These are phyloP conservation scores for Drosophila azteca DNA, from an alignment of 1,140 invertebrate genomes.

Conservation along the genomic window DNA sequence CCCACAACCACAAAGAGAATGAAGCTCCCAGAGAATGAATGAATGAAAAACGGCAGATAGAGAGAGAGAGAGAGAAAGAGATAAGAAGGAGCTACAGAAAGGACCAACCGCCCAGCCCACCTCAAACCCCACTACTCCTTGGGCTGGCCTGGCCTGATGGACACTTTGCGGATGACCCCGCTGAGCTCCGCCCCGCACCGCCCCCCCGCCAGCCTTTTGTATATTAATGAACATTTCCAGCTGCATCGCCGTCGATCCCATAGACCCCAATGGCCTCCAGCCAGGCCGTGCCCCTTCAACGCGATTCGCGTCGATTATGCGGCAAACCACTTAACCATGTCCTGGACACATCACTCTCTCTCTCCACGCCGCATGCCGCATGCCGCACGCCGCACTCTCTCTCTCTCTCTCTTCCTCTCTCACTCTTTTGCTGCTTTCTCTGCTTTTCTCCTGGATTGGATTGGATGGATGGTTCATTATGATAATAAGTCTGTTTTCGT, in stretches of 20 bases:
- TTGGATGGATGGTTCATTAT: conserved; percentile 53
- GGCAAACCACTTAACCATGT: conserved; percentile 65
- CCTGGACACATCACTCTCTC: conserved; percentile 29
- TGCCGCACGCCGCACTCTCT: background rate
- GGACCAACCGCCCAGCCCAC: too few species aligned
- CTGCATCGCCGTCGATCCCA: conserved; percentile 18
- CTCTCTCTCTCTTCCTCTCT: too few species aligned
- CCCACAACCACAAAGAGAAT: conserved; percentile 9
- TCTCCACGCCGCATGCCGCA: background rate
- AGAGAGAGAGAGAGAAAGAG: conserved; percentile 11
- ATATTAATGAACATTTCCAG: conserved; percentile 67
- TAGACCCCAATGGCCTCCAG: conserved; percentile 5
- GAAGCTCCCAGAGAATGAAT: background rate
- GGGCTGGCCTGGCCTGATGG: too few species aligned
- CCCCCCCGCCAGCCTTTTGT: conserved; percentile 45
- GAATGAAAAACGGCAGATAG: conserved; percentile 9
- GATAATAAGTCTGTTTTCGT: conserved; percentile 62
- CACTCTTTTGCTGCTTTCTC: too few species aligned
- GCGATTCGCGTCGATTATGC: conserved; percentile 60
- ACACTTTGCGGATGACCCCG: conserved; percentile 60
- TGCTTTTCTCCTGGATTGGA: background rate
- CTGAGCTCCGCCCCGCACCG: conserved; percentile 12
- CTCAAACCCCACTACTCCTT: conserved; percentile 24
- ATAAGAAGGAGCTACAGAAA: conserved; percentile 18
- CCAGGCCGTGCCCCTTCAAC: background rate